These are phyloP conservation scores for Shargacucullia verbasci DNA, from an alignment of 2,888 invertebrate genomes.

Conservation along the genomic window DNA sequence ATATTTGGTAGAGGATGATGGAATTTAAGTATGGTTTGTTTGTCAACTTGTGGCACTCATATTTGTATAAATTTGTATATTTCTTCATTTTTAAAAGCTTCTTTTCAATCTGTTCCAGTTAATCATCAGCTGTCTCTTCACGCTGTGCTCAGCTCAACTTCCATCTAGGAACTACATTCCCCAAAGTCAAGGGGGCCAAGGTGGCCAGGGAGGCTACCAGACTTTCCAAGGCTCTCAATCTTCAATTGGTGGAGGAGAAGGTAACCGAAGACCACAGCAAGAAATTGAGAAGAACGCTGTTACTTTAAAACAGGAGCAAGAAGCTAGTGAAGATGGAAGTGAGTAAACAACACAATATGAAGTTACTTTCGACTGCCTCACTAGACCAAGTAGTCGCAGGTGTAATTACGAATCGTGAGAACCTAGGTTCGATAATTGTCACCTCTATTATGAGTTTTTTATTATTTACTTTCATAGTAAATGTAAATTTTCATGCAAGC, in stretches of 20 bases:
- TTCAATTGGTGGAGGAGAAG: conserved; percentile 45
- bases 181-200: conserved; percentile 55
- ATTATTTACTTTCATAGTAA: no score
- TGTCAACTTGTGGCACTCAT: no score
- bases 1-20: no score
- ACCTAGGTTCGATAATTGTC: no score
- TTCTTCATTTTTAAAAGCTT: background rate
- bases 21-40: no score
- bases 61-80: no score
- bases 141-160: conserved; percentile 67
- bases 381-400: no score
- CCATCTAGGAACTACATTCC: conserved; percentile 74
- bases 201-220: conserved; percentile 30
- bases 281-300: conserved; percentile 73
- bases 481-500: no score
- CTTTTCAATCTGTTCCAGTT: conserved; percentile 61
- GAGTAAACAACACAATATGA: conserved; percentile 31
- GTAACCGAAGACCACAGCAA: conserved; percentile 72
- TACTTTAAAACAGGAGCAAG: conserved; percentile 74
- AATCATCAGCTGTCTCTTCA: conserved; percentile 62
- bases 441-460: no score
- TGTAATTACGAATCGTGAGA: no score
- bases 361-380: no score
- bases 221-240: conserved; percentile 22
- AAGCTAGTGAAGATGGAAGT: conserved; percentile 73